A percentile compares a stretch with the other conserved stretches of the same genome.
Conservation (phyloP, 2,113 vertebrate species). For the Hucho hucho region DNA sequence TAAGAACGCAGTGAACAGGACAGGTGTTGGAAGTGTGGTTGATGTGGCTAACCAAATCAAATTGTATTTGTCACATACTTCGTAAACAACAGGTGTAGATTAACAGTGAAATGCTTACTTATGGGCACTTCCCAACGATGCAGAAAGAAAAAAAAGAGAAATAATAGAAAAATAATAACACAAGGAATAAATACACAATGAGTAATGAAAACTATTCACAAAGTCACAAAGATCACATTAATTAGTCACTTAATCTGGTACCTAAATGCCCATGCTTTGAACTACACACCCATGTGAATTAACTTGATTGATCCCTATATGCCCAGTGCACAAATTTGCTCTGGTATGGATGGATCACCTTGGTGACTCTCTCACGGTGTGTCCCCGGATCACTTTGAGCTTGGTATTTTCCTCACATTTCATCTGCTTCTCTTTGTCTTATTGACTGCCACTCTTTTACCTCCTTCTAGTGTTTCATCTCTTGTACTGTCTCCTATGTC, state of each 20-base stretch:
- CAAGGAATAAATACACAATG: too few species aligned
- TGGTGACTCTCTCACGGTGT: conserved; percentile 25
- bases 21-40: conserved; percentile 36
- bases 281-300: conserved; percentile 42
- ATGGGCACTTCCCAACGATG: too few species aligned
- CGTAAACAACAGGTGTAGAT: too few species aligned
- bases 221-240: too few species aligned
- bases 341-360: conserved; percentile 22
- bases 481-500: not conserved
- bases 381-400: conserved; percentile 5
- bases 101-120: not conserved
- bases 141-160: too few species aligned
- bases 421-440: conserved; percentile 2
- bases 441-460: not conserved
- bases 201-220: too few species aligned
- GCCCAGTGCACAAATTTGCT: conserved; percentile 4
- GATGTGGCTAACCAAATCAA: conserved; percentile 21
- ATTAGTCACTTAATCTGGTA: conserved; percentile 59
- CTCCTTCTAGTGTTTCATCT: not conserved
- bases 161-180: too few species aligned
- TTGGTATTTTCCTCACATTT: not conserved
- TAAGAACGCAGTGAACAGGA: too few species aligned
- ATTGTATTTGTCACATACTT: too few species aligned
- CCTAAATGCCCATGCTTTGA: conserved; percentile 50
- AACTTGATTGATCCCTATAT: conserved; percentile 55